A percentile compares a stretch with the other conserved stretches of the same genome.
These are phyloP conservation scores for Nibea coibor DNA, from an alignment of 2,113 vertebrate genomes.

Conservation along the genomic window DNA sequence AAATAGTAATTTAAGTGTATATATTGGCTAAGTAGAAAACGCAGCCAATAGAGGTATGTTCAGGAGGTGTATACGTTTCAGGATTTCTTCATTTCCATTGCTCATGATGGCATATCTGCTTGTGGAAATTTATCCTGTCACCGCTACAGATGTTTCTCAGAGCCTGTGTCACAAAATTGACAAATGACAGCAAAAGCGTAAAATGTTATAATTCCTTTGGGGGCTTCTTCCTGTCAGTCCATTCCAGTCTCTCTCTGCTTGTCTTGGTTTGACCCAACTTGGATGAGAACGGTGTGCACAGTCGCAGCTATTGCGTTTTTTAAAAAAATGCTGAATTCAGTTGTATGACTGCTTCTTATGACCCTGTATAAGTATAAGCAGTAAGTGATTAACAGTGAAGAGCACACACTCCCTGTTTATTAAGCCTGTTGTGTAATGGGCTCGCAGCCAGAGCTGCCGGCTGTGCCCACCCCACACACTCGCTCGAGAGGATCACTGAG, in stretches of 20 bases:
- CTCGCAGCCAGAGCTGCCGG: conserved; percentile 62
- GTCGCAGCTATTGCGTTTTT: not conserved
- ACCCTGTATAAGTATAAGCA: conserved; percentile 34
- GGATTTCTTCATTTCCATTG: not conserved
- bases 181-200: conserved; percentile 19
- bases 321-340: conserved; percentile 7
- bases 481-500: conserved; percentile 53
- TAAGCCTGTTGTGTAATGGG: conserved; percentile 76
- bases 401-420: conserved; percentile 59
- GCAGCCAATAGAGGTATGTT: not conserved
- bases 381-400: conserved; percentile 61
- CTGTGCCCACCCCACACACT: conserved; percentile 50
- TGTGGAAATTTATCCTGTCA: not conserved
- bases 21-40: too few species aligned
- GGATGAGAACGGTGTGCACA: not conserved
- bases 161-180: conserved; percentile 10
- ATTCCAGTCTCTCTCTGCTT: not conserved
- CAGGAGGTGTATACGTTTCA: not conserved
- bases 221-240: conserved; percentile 1
- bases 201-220: not conserved
- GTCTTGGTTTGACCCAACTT: conserved; percentile 8
- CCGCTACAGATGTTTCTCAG: not conserved
- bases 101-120: conserved; percentile 1
- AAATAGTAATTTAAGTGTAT: too few species aligned
- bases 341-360: conserved; percentile 28